Evolutionary conservation across 2,113 vertebrate species (phyloP), one percentile per base, ranked within the genome.

Genomic region (Gracilinanus agilis): DNA sequence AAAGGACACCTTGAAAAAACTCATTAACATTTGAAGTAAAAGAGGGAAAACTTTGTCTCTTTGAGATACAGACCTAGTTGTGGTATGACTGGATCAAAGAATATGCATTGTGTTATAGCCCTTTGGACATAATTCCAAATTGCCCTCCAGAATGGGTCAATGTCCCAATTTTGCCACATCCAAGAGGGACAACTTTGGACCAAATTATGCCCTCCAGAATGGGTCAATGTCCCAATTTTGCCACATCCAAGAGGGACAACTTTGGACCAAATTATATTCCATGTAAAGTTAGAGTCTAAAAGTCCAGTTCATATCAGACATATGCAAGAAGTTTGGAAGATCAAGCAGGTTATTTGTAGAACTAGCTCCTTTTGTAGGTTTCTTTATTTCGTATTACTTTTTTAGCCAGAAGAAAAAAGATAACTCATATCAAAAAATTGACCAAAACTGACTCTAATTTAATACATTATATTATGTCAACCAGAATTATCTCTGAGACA

Each of bases 371-470:
- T 61, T 88, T 54, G 90, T 94, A 0, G 88, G 92, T 88, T 97
- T 99, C 55, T 98, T 98, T 44, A 98, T 98, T 7, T 98, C 98
- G 5, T 88, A 93, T 10, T 95, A 83, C 44, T 97, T 96, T 27
- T 96, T 40, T 25, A 95, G 97, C 56, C 90, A 97, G 44, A 99
- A 99, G 96, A 98, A 95, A 95, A 98, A 92, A 94, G 44, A 2
- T 3, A 99, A 98, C 49, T 92, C 98, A 34, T 99, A 99, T 94
- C 99, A 98, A 93, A 97, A 98, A 16, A 98, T 99, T 88, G 99
- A 99, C 97, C 98, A 98, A 90, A 98, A 98, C 88, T 99, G 98
- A 99, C 91, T 99, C 98, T 5, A 98, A 98, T 49, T 98, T 99
- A 34, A 98, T 99, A 0, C 99, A 94, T 58, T 98, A 99, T 4